Percentiles rank a stretch among this genome's conserved stretches.
phyloP scores from a whole-genome alignment of 1,140 invertebrate genomes.

The Aleiodes sp. region DNA sequence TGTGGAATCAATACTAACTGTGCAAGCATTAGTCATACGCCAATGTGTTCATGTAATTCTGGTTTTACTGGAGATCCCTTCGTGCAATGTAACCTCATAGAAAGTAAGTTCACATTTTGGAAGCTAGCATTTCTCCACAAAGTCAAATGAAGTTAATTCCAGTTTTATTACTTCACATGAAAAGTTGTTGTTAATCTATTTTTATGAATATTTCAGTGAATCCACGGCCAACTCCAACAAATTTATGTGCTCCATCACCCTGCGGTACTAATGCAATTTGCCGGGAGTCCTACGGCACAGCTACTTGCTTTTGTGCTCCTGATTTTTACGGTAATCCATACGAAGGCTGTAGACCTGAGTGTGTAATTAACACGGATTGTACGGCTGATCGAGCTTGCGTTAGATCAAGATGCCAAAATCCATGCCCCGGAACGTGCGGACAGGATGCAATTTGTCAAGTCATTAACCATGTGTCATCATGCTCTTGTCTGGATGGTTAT shows the following conservation, averaged over 20 bases:
- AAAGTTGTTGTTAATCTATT: neutral
- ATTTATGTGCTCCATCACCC: constrained; percentile 75
- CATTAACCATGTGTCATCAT: constrained; percentile 76
- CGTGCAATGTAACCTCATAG: constrained; percentile 68
- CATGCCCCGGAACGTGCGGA: constrained; percentile 78
- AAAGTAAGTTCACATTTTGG: constrained; percentile 63
- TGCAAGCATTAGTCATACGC: constrained; percentile 71
- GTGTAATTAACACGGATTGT: constrained; percentile 76
- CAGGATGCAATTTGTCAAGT: constrained; percentile 79
- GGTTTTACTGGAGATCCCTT: constrained; percentile 81
- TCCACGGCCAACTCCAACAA: constrained; percentile 38
- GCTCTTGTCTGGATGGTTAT: constrained; percentile 75
- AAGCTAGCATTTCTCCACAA: neutral
- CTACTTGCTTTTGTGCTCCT: constrained; percentile 75
- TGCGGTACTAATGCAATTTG: constrained; percentile 81
- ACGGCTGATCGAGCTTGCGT: constrained; percentile 75
- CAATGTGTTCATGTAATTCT: constrained; percentile 72
- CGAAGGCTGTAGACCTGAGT: constrained; percentile 78
- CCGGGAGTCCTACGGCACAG: constrained; percentile 72
- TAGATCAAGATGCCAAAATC: constrained; percentile 76
- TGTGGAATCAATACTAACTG: constrained; percentile 73
- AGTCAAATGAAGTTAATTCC: no score
- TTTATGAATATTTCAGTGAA: neutral
- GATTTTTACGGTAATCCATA: constrained; percentile 83
- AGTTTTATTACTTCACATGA: neutral